phyloP scores from a whole-genome alignment of 2,888 invertebrate species.

The Pyralis farinalis region DNA sequence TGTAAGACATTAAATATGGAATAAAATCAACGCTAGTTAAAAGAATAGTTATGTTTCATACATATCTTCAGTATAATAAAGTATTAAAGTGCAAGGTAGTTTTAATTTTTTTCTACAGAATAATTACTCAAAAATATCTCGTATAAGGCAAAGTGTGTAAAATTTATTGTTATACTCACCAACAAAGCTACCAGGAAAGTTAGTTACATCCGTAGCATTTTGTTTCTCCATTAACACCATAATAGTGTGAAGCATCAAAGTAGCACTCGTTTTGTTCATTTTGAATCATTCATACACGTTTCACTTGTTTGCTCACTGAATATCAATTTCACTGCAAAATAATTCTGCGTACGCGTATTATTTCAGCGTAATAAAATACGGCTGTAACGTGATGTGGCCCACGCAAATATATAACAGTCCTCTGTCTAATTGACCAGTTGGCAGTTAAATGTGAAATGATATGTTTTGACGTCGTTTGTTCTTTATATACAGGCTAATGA shows the following conservation, averaged over 20 bases:
- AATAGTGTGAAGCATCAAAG: constrained; percentile 73
- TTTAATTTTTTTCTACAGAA: no score
- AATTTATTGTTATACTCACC: constrained; percentile 44
- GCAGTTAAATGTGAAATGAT: constrained; percentile 47
- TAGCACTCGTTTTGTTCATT: constrained; percentile 74
- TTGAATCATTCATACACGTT: constrained; percentile 21
- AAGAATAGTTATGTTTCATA: no score
- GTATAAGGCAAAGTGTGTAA: no score
- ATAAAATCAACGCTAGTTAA: no score
- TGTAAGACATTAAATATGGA: no score
- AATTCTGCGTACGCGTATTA: constrained; percentile 22
- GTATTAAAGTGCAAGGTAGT: no score
- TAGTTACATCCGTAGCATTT: constrained; percentile 63
- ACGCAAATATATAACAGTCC: no score
- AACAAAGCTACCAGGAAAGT: constrained; percentile 50
- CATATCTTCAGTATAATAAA: no score
- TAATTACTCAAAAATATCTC: no score
- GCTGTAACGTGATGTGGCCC: constrained; percentile 23
- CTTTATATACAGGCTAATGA: constrained; percentile 57
- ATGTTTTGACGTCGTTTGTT: constrained; percentile 32
- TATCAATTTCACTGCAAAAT: constrained; percentile 1
- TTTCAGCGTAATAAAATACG: constrained; percentile 34
- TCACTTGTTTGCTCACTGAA: constrained; percentile 8
- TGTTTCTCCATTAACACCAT: constrained; percentile 75
- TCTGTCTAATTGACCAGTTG: constrained; percentile 39